Conservation (phyloP, 2,888 invertebrate genomes). For the Megastigmus dorsalis region DNA sequence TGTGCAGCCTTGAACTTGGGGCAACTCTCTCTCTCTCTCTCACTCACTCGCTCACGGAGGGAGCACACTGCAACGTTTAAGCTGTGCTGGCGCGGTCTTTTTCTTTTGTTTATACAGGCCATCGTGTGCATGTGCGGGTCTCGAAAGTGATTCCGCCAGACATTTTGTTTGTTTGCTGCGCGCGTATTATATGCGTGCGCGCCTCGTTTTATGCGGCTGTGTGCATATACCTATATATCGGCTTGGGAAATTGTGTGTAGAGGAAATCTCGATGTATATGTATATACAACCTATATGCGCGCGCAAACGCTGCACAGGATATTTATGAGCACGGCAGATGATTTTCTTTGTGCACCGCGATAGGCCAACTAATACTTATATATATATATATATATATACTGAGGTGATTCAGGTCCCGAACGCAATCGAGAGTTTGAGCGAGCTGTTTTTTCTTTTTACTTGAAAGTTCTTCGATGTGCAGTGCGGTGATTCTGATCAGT, state of each 20-base stretch:
- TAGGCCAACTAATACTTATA: neutral
- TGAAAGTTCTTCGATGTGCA: too few species aligned
- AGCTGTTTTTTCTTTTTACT: too few species aligned
- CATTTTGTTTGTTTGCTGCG: neutral
- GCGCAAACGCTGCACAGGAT: neutral
- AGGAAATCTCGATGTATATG: neutral
- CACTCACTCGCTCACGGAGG: neutral
- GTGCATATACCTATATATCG: neutral
- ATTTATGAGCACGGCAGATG: neutral
- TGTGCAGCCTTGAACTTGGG: constrained; percentile 49
- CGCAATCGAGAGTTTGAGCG: too few species aligned
- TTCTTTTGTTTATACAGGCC: neutral
- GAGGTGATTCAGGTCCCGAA: too few species aligned
- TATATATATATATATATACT: neutral
- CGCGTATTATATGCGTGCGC: too few species aligned
- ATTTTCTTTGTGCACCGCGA: neutral
- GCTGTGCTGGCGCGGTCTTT: neutral
- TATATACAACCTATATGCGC: too few species aligned
- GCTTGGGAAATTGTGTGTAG: neutral
- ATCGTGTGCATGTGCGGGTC: too few species aligned
- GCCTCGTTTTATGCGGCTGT: neutral
- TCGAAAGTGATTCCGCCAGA: neutral
- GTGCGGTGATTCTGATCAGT: too few species aligned
- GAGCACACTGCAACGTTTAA: neutral
- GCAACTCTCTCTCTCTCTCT: constrained; percentile 25